Conservation (phyloP, 1,140 invertebrate species). For the Piezodorus guildinii region DNA sequence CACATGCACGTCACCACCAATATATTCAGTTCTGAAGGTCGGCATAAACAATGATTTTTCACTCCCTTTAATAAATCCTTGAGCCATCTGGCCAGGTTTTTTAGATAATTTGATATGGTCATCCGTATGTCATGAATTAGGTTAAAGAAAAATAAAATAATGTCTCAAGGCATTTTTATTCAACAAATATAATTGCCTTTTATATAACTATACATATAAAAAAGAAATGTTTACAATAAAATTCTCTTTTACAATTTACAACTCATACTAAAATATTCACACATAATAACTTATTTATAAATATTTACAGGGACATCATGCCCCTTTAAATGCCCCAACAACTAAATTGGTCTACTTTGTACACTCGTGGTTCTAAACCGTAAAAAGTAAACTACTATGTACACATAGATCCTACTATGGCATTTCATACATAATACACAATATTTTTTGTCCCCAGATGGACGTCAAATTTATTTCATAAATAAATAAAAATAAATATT, state of each 20-base stretch:
- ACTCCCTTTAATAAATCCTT: too few species aligned
- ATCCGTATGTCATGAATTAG: too few species aligned
- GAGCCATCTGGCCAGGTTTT: too few species aligned
- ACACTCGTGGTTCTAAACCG: constrained; percentile 3
- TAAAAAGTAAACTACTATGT: constrained; percentile 6
- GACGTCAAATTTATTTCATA: background rate
- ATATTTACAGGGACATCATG: background rate
- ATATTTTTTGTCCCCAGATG: background rate
- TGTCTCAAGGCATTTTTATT: background rate
- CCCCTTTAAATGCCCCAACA: background rate
- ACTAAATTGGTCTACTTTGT: constrained; percentile 10
- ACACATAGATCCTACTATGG: constrained; percentile 3
- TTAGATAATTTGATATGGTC: too few species aligned
- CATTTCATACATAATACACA: background rate
- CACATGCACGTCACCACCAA: too few species aligned
- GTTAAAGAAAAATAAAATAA: too few species aligned
- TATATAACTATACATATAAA: background rate
- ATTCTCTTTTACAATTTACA: constrained; percentile 12
- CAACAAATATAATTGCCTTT: background rate
- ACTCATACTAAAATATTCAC: constrained; percentile 8
- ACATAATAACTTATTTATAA: constrained; percentile 14
- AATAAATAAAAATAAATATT: constrained; percentile 14
- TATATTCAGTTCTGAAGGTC: too few species aligned
- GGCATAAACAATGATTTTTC: too few species aligned
- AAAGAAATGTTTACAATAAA: constrained; percentile 4